Evolutionary conservation across 2,888 invertebrate genomes (phyloP).

Genomic region (Dynastes tityus): DNA sequence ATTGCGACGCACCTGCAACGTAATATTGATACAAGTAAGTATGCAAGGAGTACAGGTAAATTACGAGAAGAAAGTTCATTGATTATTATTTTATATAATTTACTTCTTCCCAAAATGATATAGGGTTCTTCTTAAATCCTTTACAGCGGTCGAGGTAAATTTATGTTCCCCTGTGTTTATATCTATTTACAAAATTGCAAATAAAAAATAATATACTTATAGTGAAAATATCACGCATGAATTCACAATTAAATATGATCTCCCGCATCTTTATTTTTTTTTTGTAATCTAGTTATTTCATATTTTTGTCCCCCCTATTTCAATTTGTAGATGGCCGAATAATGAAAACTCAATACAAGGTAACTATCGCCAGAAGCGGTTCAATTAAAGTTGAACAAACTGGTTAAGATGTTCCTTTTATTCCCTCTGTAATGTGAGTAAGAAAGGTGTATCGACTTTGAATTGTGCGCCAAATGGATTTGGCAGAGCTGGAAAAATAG

Average conservation of each 20-base stretch:
- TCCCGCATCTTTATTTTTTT: constrained; percentile 22
- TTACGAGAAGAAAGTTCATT: neutral
- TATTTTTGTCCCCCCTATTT: constrained; percentile 26
- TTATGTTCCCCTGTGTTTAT: constrained; percentile 35
- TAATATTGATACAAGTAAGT: constrained; percentile 96
- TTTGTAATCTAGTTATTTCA: constrained; percentile 15
- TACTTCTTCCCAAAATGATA: constrained; percentile 31
- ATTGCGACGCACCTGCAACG: constrained; percentile 93
- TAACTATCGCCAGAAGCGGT: constrained; percentile 66
- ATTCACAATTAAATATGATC: neutral
- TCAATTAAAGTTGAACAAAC: constrained; percentile 68
- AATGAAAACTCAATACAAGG: constrained; percentile 68
- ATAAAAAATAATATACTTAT: neutral
- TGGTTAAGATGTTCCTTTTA: constrained; percentile 56
- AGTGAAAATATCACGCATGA: constrained; percentile 10
- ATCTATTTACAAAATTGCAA: neutral
- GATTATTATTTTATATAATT: constrained; percentile 38
- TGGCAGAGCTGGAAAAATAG: constrained; percentile 20
- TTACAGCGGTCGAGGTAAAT: constrained; percentile 43
- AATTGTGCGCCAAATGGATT: constrained; percentile 24
- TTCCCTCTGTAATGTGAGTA: constrained; percentile 35
- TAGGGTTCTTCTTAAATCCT: constrained; percentile 38
- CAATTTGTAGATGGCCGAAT: constrained; percentile 65
- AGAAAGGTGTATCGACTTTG: constrained; percentile 4
- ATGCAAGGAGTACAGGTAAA: neutral